Percentiles rank a stretch among this genome's conserved stretches.
These are phyloP conservation scores for Numenius arquata DNA, from an alignment of 2,113 vertebrate species.

Conservation along the genomic window DNA sequence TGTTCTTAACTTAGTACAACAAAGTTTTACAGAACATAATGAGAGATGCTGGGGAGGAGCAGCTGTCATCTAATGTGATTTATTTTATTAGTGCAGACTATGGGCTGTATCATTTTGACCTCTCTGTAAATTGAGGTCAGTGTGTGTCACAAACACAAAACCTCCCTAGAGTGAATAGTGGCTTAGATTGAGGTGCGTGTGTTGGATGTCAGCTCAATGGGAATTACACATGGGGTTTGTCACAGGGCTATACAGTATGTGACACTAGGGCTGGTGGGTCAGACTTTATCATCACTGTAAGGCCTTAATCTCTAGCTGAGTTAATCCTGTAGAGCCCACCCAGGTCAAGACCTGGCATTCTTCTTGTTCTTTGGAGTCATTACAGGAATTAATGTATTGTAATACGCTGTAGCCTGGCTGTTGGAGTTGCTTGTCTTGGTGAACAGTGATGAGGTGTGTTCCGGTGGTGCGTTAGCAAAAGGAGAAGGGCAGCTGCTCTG, in stretches of 20 bases:
- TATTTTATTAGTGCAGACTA: conserved; percentile 51
- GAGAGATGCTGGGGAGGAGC: conserved; percentile 39
- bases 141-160: conserved; percentile 50
- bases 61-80: conserved; percentile 63
- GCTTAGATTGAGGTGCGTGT: conserved; percentile 1
- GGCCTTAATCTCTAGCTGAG: conserved; percentile 15
- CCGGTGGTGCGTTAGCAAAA: not conserved
- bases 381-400: not conserved
- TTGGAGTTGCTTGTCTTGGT: not conserved
- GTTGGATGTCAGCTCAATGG: conserved; percentile 61
- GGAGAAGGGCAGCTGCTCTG: not conserved
- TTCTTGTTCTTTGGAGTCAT: conserved; percentile 40
- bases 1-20: not conserved
- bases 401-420: not conserved
- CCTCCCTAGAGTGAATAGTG: conserved; percentile 20
- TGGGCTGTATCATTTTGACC: conserved; percentile 56
- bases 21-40: conserved; percentile 13
- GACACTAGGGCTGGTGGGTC: conserved; percentile 54
- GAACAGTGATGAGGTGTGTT: not conserved
- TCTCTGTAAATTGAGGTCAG: conserved; percentile 74
- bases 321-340: conserved; percentile 47
- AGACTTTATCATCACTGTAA: conserved; percentile 43
- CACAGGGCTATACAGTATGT: conserved; percentile 46
- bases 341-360: conserved; percentile 64
- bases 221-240: conserved; percentile 71